Evolutionary conservation across 2,888 invertebrate genomes (phyloP).

Genomic region (Argyra leucocephala): DNA sequence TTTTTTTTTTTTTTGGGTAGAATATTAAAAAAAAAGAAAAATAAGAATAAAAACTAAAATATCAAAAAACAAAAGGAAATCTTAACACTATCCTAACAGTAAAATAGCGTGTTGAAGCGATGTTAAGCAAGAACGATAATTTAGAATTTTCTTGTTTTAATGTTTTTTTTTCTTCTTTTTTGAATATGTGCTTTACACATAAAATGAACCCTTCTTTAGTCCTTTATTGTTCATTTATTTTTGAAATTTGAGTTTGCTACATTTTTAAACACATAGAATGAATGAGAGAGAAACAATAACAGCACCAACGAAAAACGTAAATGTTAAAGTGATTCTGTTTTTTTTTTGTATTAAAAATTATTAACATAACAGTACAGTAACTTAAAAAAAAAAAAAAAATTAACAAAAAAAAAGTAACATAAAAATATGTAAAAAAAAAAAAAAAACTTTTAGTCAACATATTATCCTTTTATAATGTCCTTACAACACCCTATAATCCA

Average conservation of each 20-base stretch:
- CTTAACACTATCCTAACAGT: neutral
- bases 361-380: neutral
- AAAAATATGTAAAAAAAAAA: neutral
- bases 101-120: slow-evolving; percentile 1
- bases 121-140: neutral
- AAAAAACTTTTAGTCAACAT: neutral
- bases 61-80: neutral
- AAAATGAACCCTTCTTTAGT: neutral
- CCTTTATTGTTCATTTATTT: neutral
- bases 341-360: slow-evolving; percentile 2
- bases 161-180: neutral
- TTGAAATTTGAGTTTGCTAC: neutral
- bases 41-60: too few species aligned
- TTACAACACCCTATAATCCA: slow-evolving; percentile 1
- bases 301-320: neutral
- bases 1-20: neutral
- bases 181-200: neutral
- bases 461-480: slow-evolving; percentile 1
- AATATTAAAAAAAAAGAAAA: too few species aligned
- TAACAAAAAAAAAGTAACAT: neutral
- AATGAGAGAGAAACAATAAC: neutral
- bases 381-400: neutral
- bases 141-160: neutral
- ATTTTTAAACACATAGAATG: neutral
- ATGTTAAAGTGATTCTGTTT: neutral